Base-by-base conservation (phyloP, 92 coral and sea anemone species). In the Phenganax subtilis region DNA sequence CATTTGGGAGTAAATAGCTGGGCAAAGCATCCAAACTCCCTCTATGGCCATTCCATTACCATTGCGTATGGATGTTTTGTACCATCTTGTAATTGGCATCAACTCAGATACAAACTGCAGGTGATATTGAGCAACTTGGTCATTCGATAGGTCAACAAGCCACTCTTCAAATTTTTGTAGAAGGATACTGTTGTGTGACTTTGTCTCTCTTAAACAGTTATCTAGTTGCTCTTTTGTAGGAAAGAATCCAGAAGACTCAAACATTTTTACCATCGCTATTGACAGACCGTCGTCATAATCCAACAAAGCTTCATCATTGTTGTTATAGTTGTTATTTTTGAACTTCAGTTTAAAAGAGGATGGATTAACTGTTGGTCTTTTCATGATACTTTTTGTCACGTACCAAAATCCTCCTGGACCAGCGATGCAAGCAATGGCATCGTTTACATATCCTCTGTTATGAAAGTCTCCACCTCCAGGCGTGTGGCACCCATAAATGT, bases 221-320 rank as follows among this genome's bases (percentile, higher is more conserved):
- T 82, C 81, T 2, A 87, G 74, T 54, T 87, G 75, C 37, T 14
- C 1, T 51, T 71, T 37, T 6, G 59, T 69, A 7, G 86, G 86
- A 57, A 87, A 87, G 57, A 31, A 72, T 16, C 2, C 52, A 8
- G 89, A 77, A 44, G 25, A 12, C 76, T 83, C 25, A 53, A 87
- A 87, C 12, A 44, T 59, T 56, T 87, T 87, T 0, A 87, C 55
- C 86, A 87, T 87, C 7, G 89, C 89, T 47, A 83, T 81, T 16
- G 84, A 67, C 8, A 87, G 30, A 9, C 89, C 89, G 72, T 87
- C 90, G 2, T 80, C 90, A 55, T 84, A 87, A 63, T 84, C 85
- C 5, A 16, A 51, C 27, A 87, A 16, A 3, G 87, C 87, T 59
- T 86, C 84, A 53, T 74, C 76, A 51, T 86, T 86, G 58, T 86